Conservation (phyloP, 1,140 invertebrate species). For the Bombus huntii region DNA sequence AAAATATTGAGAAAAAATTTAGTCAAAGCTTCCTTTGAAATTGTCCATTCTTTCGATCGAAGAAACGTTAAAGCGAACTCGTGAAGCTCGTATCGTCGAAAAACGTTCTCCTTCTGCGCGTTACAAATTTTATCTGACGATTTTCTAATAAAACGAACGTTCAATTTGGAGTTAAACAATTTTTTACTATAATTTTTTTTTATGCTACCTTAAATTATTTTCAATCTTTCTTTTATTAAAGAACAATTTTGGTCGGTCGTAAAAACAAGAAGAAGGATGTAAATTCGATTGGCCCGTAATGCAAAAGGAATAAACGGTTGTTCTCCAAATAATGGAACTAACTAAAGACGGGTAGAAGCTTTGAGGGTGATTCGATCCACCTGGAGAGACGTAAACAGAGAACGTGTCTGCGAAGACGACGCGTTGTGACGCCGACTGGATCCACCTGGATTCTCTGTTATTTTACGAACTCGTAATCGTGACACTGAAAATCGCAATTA, state of each 20-base stretch:
- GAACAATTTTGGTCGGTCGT: background rate
- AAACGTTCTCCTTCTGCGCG: background rate
- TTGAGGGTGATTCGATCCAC: constrained; percentile 75
- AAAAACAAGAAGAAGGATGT: background rate
- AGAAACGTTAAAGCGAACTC: background rate
- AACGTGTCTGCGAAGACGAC: constrained; percentile 64
- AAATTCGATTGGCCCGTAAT: background rate
- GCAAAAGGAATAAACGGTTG: constrained; percentile 14
- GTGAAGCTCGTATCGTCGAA: background rate
- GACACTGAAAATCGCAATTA: constrained; percentile 51
- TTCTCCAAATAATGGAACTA: constrained; percentile 66
- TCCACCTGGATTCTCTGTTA: constrained; percentile 73
- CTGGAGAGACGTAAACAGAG: constrained; percentile 78
- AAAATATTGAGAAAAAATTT: background rate
- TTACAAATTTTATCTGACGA: background rate
- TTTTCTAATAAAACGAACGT: background rate
- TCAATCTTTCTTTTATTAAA: background rate
- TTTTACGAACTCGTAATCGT: constrained; percentile 55
- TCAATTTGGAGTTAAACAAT: background rate
- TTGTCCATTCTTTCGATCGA: background rate
- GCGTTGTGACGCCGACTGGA: constrained; percentile 68
- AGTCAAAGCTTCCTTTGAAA: background rate
- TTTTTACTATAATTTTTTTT: no score
- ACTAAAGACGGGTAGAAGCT: constrained; percentile 56
- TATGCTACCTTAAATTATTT: background rate